These are phyloP conservation scores for Actinemys pallida DNA, from an alignment of 2,113 vertebrate species.

Conservation along the genomic window DNA sequence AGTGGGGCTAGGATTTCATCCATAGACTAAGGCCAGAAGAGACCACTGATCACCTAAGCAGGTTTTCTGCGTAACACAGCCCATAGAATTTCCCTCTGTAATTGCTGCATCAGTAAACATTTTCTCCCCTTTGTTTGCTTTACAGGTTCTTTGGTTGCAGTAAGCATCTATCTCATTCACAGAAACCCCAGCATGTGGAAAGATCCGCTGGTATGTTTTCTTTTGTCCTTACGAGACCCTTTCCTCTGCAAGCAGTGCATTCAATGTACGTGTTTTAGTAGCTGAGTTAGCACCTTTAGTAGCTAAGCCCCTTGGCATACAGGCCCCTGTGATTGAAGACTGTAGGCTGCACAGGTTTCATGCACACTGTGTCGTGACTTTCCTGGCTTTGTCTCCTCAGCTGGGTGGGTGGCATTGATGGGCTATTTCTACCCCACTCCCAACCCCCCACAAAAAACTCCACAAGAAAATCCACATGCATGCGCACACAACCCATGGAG, in stretches of 20 bases:
- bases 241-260: background rate
- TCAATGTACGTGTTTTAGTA: background rate
- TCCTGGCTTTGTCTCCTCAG: fast-evolving
- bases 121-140: background rate
- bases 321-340: background rate
- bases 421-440: background rate
- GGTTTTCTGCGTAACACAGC: background rate
- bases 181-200: conserved; percentile 67
- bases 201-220: conserved; percentile 65
- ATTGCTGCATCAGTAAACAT: background rate
- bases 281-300: background rate
- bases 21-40: background rate
- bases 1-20: background rate
- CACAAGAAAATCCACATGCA: background rate
- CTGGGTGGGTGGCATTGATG: background rate
- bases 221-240: background rate
- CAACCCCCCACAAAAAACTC: background rate
- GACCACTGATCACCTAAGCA: background rate
- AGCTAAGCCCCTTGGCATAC: background rate
- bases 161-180: conserved; percentile 71
- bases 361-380: fast-evolving
- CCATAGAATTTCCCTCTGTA: background rate
- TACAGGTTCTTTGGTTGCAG: background rate
- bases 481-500: background rate
- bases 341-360: background rate